Conservation (phyloP, 2,888 invertebrate species). For the Julus scanicus region DNA sequence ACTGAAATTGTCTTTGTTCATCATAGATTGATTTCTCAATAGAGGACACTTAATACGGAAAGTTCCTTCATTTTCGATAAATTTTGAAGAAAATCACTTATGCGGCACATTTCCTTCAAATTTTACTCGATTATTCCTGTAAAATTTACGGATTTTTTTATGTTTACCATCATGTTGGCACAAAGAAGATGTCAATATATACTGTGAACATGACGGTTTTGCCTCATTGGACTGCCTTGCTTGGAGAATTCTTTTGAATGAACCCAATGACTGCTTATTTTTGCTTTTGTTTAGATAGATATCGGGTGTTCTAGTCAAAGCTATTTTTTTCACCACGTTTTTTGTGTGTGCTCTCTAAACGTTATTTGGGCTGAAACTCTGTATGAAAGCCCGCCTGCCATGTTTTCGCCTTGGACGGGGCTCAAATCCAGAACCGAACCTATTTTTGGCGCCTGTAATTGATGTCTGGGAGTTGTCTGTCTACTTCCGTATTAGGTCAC, state of each 20-base stretch:
- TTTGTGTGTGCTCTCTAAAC: not conserved
- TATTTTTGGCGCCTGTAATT: slow-evolving; percentile 1
- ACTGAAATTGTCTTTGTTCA: too few species aligned
- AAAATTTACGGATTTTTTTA: too few species aligned
- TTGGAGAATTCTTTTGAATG: not conserved
- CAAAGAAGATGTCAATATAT: not conserved
- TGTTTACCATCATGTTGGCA: too few species aligned
- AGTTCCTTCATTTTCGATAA: too few species aligned
- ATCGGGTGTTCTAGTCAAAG: slow-evolving; percentile 15
- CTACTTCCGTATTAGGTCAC: slow-evolving; percentile 13
- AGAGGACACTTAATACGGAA: too few species aligned
- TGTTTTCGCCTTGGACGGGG: not conserved
- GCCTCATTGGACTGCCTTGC: not conserved
- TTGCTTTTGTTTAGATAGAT: slow-evolving; percentile 13
- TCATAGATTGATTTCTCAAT: too few species aligned
- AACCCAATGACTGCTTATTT: not conserved
- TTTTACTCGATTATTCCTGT: too few species aligned
- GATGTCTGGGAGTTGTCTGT: slow-evolving; percentile 36
- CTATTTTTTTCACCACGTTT: not conserved
- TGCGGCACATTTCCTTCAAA: too few species aligned
- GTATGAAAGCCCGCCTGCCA: not conserved
- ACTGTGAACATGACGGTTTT: not conserved
- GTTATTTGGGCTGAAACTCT: not conserved
- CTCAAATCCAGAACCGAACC: not conserved
- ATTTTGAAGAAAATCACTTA: too few species aligned